Percentiles rank a stretch among this genome's conserved stretches.
Conservation (phyloP, 2,888 invertebrate genomes). For the Drosophila picticornis region DNA sequence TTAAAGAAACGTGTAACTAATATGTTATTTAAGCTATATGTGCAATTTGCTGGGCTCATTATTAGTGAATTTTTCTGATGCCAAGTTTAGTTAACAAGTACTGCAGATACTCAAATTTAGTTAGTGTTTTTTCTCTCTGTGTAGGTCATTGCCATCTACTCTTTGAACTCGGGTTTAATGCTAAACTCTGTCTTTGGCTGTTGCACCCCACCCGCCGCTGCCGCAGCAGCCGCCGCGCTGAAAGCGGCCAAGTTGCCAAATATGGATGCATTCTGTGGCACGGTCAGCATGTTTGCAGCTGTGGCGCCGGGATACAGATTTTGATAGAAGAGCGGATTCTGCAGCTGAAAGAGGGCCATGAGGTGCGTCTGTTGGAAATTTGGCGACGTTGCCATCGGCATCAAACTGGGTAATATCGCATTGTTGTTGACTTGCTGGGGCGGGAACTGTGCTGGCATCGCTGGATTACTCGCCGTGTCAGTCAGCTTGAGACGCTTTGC, state of each 20-base stretch:
- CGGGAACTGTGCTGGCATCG: conserved; percentile 13
- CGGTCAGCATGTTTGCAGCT: conserved; percentile 53
- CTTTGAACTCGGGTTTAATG: conserved; percentile 76
- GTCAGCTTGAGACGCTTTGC: conserved; percentile 80
- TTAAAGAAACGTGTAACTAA: background rate
- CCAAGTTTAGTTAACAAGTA: background rate
- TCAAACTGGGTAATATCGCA: conserved; percentile 66
- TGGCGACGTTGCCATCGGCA: conserved; percentile 72
- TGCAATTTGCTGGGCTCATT: background rate
- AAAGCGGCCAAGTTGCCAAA: conserved; percentile 75
- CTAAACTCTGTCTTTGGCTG: conserved; percentile 71
- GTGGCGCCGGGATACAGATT: conserved; percentile 82
- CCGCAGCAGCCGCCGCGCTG: conserved; percentile 74
- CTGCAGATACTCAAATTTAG: background rate
- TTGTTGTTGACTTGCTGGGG: conserved; percentile 12
- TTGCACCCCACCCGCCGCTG: conserved; percentile 65
- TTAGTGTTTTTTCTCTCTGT: background rate
- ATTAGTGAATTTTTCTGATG: background rate
- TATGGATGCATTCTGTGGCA: conserved; percentile 65
- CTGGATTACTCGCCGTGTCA: conserved; percentile 41
- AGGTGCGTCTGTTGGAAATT: conserved; percentile 83
- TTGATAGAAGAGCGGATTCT: conserved; percentile 84
- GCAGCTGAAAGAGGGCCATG: conserved; percentile 84
- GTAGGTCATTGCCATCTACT: conserved; percentile 49
- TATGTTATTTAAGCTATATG: background rate